phyloP scores from a whole-genome alignment of 2,113 vertebrate genomes.

The Stigmatopora nigra region DNA sequence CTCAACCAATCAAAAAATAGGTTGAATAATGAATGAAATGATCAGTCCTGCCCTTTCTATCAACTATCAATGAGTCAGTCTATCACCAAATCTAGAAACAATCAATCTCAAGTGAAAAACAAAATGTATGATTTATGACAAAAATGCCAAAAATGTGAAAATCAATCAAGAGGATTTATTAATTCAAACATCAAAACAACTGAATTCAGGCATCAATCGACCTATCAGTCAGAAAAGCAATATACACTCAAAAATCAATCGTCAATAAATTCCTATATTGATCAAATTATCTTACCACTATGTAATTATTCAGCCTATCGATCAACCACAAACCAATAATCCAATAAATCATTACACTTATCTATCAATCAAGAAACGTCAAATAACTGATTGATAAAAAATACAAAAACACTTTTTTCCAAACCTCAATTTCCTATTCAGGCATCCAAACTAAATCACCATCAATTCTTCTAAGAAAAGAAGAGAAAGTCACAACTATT shows the following conservation, averaged over 20 bases:
- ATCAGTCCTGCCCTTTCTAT: background rate
- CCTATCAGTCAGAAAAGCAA: background rate
- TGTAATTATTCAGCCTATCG: background rate
- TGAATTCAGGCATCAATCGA: background rate
- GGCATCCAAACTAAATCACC: background rate
- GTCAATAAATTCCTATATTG: background rate
- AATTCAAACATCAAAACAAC: background rate
- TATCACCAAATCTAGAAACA: background rate
- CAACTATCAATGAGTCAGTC: background rate
- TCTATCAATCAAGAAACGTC: too few species aligned
- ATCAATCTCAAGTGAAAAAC: background rate
- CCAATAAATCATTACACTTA: too few species aligned
- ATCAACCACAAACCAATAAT: background rate
- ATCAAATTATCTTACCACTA: background rate
- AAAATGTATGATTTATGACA: background rate
- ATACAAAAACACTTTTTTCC: too few species aligned
- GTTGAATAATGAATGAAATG: too few species aligned
- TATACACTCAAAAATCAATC: background rate
- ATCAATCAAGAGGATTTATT: background rate
- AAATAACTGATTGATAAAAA: background rate
- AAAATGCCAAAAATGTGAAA: background rate
- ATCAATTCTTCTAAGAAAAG: too few species aligned
- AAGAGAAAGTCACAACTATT: background rate
- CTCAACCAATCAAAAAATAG: too few species aligned
- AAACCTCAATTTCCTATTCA: too few species aligned